Percentiles rank a stretch among this genome's conserved stretches.
phyloP scores from a whole-genome alignment of 2,888 invertebrate genomes.

The Lysandra bellargus region DNA sequence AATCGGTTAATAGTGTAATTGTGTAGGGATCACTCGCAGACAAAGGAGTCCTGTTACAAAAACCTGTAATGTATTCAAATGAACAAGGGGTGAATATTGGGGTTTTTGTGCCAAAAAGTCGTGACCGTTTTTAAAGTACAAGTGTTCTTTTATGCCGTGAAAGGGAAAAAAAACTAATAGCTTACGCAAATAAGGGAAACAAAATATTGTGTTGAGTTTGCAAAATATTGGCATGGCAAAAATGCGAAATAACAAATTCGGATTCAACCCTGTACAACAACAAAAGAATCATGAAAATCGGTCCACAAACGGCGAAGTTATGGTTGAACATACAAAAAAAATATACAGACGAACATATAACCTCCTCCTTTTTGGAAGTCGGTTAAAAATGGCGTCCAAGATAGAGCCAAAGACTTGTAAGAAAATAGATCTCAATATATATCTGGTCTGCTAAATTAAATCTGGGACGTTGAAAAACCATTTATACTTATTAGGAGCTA shows the following conservation, averaged over 20 bases:
- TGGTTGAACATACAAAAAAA: too few relatives aligned
- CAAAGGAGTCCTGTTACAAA: constrained; percentile 35
- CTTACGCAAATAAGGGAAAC: neutral
- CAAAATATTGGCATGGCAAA: too few relatives aligned
- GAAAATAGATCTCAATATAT: too few relatives aligned
- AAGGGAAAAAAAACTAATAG: neutral
- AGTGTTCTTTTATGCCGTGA: neutral
- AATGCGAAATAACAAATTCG: too few relatives aligned
- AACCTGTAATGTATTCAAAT: constrained; percentile 31
- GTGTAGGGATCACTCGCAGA: constrained; percentile 50
- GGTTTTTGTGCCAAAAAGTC: constrained; percentile 32
- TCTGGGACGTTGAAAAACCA: neutral
- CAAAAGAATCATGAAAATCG: too few relatives aligned
- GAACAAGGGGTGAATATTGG: constrained; percentile 30
- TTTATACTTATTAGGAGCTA: neutral
- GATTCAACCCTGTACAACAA: too few relatives aligned
- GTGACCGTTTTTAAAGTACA: constrained; percentile 40
- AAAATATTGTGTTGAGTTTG: neutral
- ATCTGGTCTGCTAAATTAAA: neutral
- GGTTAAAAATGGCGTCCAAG: too few relatives aligned
- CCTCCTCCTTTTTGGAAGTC: too few relatives aligned
- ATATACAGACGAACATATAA: too few relatives aligned
- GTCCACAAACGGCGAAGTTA: too few relatives aligned
- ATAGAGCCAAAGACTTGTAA: too few relatives aligned
- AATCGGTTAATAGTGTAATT: constrained; percentile 66